Evolutionary conservation across 2,113 vertebrate species (phyloP), one percentile per base, ranked within the genome.

Genomic region (Hepsetus odoe): DNA sequence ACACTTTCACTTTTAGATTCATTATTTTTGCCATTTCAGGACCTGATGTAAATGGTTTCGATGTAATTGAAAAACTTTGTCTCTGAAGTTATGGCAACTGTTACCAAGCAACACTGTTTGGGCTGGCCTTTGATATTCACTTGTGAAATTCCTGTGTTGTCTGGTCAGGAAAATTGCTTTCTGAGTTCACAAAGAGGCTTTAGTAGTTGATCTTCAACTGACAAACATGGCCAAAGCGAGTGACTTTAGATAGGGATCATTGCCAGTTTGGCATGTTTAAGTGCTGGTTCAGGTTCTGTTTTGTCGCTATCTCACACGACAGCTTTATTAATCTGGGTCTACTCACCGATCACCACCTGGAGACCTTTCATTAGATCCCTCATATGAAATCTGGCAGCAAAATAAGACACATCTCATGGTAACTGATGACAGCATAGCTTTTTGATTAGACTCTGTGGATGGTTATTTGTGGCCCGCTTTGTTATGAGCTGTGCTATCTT

Each of bases 281-380:
- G 14, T 49, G 20, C 22, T 12, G 28, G 18, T 72, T 53, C 12
- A 44, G 33, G 64, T 35, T 64, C 65, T 68, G 26, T 33, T 53
- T 42, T 49, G 24, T 7, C 16, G 14, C 38, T 51, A 33, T 69
- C 20, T 70, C 56, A 46, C 20, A 55, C 61, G 70, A 46, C 33
- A 70, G 65, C 69, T 14, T 82, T 74, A 71, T 75, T 74, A 65
- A 65, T 66, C 51, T 77, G 61, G 83, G 76, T 87, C 81, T 81
- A 77, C 68, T 87, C 70, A 82, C 68, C 81, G 79, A 88, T 90
- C 89, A 75, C 86, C 90, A 74, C 88, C 93, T 90, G 64, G 84
- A 91, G 69, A 62, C 87, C 89, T 94, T 92, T 92, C 93, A 94
- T 95, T 93, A 93, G 89, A 87, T 84, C 83, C 87, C 90, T 90